phyloP scores from a whole-genome alignment of 23 tunicate species.

The Halocynthia roretzi region DNA sequence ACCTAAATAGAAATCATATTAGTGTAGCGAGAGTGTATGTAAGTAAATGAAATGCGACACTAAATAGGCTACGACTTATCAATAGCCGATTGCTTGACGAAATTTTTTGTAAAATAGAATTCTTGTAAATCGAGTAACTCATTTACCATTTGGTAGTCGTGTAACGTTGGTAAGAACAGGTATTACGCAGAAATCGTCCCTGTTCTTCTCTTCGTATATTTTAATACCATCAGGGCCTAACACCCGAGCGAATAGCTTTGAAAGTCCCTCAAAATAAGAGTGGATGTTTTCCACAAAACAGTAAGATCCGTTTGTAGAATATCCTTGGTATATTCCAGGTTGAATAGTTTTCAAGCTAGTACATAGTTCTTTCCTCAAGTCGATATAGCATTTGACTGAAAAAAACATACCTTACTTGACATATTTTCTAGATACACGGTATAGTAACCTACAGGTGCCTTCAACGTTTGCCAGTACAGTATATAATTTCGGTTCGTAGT shows the following conservation, averaged over 20 bases:
- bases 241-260: constrained; percentile 12
- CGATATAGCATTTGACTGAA: constrained; percentile 66
- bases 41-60: no score
- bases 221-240: constrained; percentile 14
- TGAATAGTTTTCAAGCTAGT: neutral
- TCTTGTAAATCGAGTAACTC: neutral
- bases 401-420: neutral
- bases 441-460: no score
- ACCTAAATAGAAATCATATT: neutral
- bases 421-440: neutral
- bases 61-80: neutral
- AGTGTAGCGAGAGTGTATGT: no score
- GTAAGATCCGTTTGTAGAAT: constrained; percentile 45
- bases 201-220: neutral
- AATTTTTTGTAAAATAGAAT: neutral
- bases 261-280: neutral
- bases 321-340: constrained; percentile 51
- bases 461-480: no score
- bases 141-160: neutral
- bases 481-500: no score
- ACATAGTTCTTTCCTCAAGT: constrained; percentile 56
- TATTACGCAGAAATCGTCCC: constrained; percentile 4
- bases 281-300: constrained; percentile 29
- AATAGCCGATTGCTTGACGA: neutral
- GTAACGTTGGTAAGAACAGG: neutral